Evolutionary conservation across 2,113 vertebrate genomes (phyloP).

Genomic region (Sula dactylatra): DNA sequence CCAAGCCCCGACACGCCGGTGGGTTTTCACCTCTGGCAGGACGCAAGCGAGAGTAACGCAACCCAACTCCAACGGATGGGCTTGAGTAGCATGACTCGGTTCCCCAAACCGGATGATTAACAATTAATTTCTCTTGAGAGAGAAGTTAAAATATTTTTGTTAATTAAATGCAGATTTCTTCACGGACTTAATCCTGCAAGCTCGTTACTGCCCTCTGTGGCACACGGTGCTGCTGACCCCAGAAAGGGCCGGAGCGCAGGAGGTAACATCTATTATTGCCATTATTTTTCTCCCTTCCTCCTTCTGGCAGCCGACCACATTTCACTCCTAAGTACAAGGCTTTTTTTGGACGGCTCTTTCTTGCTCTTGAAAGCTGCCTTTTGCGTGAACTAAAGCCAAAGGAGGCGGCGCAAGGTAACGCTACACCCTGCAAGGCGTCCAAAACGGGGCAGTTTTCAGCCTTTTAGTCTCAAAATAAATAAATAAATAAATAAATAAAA

Average conservation of each 20-base stretch:
- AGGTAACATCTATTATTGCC: not conserved
- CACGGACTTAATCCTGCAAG: not conserved
- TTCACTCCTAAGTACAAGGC: not conserved
- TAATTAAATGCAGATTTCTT: not conserved
- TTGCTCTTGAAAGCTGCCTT: not conserved
- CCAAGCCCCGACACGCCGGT: too few relatives aligned
- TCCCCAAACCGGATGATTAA: rapidly evolving
- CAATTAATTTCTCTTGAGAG: not conserved
- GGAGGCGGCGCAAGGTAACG: rapidly evolving
- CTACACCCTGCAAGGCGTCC: not conserved
- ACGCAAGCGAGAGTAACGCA: not conserved
- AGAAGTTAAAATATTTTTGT: not conserved
- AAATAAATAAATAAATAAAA: not conserved
- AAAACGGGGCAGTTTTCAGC: rapidly evolving
- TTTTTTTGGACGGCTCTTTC: not conserved
- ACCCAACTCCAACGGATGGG: not conserved
- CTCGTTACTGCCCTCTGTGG: not conserved
- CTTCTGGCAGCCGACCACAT: not conserved
- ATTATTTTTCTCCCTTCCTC: not conserved
- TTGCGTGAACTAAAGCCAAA: not conserved
- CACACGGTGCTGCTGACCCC: not conserved
- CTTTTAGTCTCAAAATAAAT: not conserved
- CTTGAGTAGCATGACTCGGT: rapidly evolving
- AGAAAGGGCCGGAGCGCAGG: rapidly evolving
- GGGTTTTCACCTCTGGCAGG: not conserved